phyloP scores from a whole-genome alignment of 2,113 vertebrate species.

The Oceanodroma tethys region DNA sequence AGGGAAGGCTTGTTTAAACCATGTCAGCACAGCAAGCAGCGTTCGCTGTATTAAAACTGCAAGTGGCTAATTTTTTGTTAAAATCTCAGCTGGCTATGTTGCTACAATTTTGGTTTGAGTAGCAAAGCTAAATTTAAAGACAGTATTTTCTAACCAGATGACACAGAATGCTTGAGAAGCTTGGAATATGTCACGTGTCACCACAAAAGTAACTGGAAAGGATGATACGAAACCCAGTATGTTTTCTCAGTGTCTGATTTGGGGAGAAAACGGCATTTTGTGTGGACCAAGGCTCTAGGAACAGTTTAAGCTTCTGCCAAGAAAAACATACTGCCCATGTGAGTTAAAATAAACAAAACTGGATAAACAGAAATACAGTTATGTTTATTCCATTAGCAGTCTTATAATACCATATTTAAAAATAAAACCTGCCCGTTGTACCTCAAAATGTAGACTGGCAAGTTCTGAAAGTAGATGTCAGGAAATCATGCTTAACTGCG shows the following conservation, averaged over 20 bases:
- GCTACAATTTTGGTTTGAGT: slow-evolving; percentile 3
- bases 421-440: background rate
- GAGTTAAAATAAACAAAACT: slow-evolving; percentile 37
- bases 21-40: background rate
- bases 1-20: slow-evolving; percentile 9
- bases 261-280: slow-evolving; percentile 18
- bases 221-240: background rate
- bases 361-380: slow-evolving; percentile 17
- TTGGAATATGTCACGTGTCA: background rate
- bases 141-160: background rate
- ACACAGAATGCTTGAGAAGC: background rate
- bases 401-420: background rate
- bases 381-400: slow-evolving; percentile 3
- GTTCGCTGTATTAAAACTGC: background rate
- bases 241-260: background rate
- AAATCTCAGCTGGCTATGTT: background rate
- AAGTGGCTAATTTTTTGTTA: background rate
- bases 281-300: background rate
- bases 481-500: slow-evolving; percentile 9
- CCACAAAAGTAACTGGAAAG: slow-evolving; percentile 48
- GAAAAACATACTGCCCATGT: slow-evolving; percentile 3
- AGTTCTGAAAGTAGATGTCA: slow-evolving; percentile 15
- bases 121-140: slow-evolving; percentile 31
- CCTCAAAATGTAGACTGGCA: background rate
- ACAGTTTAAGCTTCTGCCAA: slow-evolving; percentile 8